Conservation (phyloP, 1,140 invertebrate genomes). For the Drosophila novamexicana region DNA sequence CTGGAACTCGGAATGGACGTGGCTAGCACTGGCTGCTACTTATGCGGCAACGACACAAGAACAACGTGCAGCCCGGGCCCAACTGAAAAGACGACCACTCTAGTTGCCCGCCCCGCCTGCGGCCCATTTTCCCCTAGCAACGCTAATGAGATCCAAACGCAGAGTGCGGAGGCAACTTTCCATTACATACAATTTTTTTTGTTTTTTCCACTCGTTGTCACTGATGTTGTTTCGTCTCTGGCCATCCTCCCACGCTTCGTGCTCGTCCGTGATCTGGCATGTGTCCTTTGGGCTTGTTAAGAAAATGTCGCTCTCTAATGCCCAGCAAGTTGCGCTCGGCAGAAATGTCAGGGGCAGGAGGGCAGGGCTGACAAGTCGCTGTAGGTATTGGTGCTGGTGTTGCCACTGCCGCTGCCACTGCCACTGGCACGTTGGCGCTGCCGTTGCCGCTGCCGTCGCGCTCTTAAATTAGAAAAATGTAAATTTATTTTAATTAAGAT, state of each 20-base stretch:
- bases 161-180: slow-evolving; percentile 63
- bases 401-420: slow-evolving; percentile 21
- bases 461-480: slow-evolving; percentile 84
- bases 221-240: slow-evolving; percentile 54
- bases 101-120: background rate
- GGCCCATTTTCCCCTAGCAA: slow-evolving; percentile 33
- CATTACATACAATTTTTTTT: slow-evolving; percentile 67
- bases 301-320: slow-evolving; percentile 82
- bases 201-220: slow-evolving; percentile 44
- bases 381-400: slow-evolving; percentile 24
- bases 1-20: slow-evolving; percentile 6
- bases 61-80: background rate
- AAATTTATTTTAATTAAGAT: slow-evolving; percentile 85
- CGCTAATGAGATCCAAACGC: slow-evolving; percentile 81
- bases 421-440: slow-evolving; percentile 1
- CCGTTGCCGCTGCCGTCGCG: slow-evolving; percentile 53
- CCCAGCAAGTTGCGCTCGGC: slow-evolving; percentile 36
- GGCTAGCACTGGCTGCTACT: slow-evolving; percentile 46
- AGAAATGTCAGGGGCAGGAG: slow-evolving; percentile 15
- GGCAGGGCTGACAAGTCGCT: slow-evolving; percentile 45
- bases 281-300: slow-evolving; percentile 83
- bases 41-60: slow-evolving; percentile 37
- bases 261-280: slow-evolving; percentile 54
- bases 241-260: background rate
- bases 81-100: slow-evolving; percentile 44